Base-by-base conservation (phyloP, 2,797 vertebrate genomes). In the Semotilus atromaculatus region DNA sequence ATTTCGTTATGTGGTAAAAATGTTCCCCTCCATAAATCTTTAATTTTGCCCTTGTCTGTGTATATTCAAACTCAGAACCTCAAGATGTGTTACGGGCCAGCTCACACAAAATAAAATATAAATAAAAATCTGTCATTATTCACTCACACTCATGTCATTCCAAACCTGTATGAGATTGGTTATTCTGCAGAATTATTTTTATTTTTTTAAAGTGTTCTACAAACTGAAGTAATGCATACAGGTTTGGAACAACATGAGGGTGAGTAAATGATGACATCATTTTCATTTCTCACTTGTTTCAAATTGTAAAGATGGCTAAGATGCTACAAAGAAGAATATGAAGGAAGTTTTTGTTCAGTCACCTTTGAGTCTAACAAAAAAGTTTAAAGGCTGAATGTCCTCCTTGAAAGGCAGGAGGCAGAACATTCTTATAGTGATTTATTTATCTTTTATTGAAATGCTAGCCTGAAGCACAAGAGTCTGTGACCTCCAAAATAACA, bases 401-500 rank as follows among this genome's bases (percentile, higher is more conserved):
- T 90, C 89, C 88, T 90, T 91, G 83, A 92, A 91, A 92, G 82
- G 74, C 78, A 73, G 84, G 85, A 87, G 88, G 75, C 79, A 51
- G 82, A 16, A 80, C 71, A 86, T 88, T 89, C 86, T 88, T 66
- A 70, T 60, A 64, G 18, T 74, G 36, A 70, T 79, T n/a, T 51
- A n/a, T 91, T 86, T 83, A 79, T 87, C 88, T 87, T 45, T 72
- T 88, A 75, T 88, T 88, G 89, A 90, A 90, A 91, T 55, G 67
- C 68, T 88, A 84, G 89, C 91, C 92, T 90, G 88, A 70, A 91
- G 92, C 87, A 85, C 43, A 75, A 5, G 83, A 80, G 90, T 87
- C 85, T 88, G 64, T 93, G 92, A 94, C 93, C 92, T 94, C 92
- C 89, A 89, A 88, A 85, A 90, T 93, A 95, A 94, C 93, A 88